Base-by-base conservation (phyloP, 2,888 invertebrate genomes). In the Conops quadrifasciatus region DNA sequence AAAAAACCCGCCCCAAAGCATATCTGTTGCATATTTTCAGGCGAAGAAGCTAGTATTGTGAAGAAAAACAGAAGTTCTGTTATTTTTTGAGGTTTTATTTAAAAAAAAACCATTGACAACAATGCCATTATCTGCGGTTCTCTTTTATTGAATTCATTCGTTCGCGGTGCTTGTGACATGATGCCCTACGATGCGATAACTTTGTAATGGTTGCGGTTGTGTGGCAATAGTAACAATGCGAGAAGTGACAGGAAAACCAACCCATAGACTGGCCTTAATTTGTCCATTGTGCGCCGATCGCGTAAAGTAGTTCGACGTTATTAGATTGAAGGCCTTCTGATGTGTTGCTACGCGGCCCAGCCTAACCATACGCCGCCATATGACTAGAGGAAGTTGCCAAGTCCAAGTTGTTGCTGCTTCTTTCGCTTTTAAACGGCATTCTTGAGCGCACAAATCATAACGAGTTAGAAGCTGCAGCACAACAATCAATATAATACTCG, bases 31-130 rank as follows among this genome's bases (percentile, higher is more conserved):
- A 64, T 49, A 66, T n/a, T n/a, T 36, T 24, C 13, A 13, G 36
- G 63, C 47, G 36, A 21, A 11, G 15, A 26, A 65, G 26, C 65
- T 24, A 51, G 51, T 19, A 65, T 28, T 53, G 21, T 53, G 51
- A 19, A n/a, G n/a, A n/a, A n/a, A n/a, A n/a, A n/a, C n/a, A 65
- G 49, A 66, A 53, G 51, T 60, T 68, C 28, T 58, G 21, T 49
- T 60, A 19, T 70, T 64, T 24, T 21, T n/a, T 47, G 47, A 30
- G 53, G 51, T 26, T 56, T 63, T 4, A 43, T 68, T 60, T n/a
- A 13, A 45, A 56, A 30, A 15, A 30, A 4, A 21, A 53, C 3
- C 28, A 65, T 66, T 15, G 59, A 26, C 59, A 59, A 67, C 67
- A 67, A 67, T 60, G 59, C 28, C 36, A 59, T 47, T 43, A 53